Base-by-base conservation (phyloP, 2,888 invertebrate species). In the Ganaspis brasiliensis region DNA sequence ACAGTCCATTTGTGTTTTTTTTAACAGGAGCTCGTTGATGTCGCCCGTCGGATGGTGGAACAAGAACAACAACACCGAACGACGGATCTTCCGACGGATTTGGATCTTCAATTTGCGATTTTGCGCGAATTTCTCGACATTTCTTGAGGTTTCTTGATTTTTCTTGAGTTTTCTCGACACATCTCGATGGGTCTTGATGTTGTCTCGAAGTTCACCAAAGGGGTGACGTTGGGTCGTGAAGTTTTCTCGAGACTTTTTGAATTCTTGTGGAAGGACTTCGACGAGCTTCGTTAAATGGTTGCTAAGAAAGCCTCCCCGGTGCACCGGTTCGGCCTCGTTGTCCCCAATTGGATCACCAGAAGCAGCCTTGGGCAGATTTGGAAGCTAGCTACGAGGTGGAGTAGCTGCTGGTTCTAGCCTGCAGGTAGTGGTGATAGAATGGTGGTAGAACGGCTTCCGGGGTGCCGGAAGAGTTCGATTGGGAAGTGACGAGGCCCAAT, bases 351-450 rank as follows among this genome's bases (percentile, higher is more conserved):
- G 72, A 56, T 79, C 31, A 31, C 31, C 31, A 31, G 6, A 31
- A 31, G 31, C 31, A 31, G 3, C 31, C 31, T 6, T 31, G 31
- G 6, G 3, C 31, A 6, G 31, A 31, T 31, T 6, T 31, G 61
- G 76, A 77, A 67, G 57, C 35, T 80, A 89, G 91, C 91, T 91
- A 91, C 89, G 91, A 90, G 67, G 84, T 84, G 26, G 87, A 84
- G 82, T 91, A 91, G 76, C 89, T 88, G 79, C 87, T 87, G 79
- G 88, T 88, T 45, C 91, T 88, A 70, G 90, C 91, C 80, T 91
- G 91, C 79, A 91, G 89, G 84, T 91, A 91, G 82, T 91, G 91
- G 80, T 91, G 91, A 83, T 91, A 91, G 80, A 91, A 91, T 76
- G 90, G 91, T 82, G 90, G 89, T 77, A 91, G 82, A 55, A 82